phyloP scores from a whole-genome alignment of 2,888 invertebrate genomes.

The Sipunculus nudus region DNA sequence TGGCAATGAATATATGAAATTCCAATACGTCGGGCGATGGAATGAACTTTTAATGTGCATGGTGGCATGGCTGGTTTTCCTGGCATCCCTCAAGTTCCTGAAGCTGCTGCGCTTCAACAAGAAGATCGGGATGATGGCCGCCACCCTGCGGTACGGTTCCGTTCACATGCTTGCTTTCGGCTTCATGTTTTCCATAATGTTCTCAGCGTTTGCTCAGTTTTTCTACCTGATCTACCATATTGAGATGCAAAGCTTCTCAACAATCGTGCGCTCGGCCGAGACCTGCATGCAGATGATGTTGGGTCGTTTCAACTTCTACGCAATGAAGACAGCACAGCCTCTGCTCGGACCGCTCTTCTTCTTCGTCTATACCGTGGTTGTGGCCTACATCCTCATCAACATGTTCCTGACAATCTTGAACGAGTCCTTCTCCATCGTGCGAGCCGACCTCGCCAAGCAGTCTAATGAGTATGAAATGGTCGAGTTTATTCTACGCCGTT shows the following conservation, averaged over 20 bases:
- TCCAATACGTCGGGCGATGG: slow-evolving; percentile 67
- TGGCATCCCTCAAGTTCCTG: slow-evolving; percentile 69
- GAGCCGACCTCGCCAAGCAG: slow-evolving; percentile 51
- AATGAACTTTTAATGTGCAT: slow-evolving; percentile 68
- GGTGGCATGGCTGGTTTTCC: slow-evolving; percentile 68
- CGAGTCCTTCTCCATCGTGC: slow-evolving; percentile 57
- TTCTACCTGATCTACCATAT: slow-evolving; percentile 62
- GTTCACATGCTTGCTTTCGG: slow-evolving; percentile 59
- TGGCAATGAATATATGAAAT: slow-evolving; percentile 63
- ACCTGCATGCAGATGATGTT: slow-evolving; percentile 64
- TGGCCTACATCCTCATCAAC: slow-evolving; percentile 61
- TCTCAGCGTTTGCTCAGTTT: slow-evolving; percentile 63
- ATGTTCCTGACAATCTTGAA: slow-evolving; percentile 64
- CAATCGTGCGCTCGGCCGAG: slow-evolving; percentile 50
- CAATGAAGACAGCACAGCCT: slow-evolving; percentile 53
- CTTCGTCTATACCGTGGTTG: slow-evolving; percentile 53
- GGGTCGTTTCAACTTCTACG: slow-evolving; percentile 64
- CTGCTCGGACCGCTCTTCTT: slow-evolving; percentile 57
- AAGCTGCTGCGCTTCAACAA: slow-evolving; percentile 63
- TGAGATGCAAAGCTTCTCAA: slow-evolving; percentile 42
- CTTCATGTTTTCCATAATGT: slow-evolving; percentile 63
- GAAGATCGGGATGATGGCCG: slow-evolving; percentile 49
- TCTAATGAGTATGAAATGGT: slow-evolving; percentile 63
- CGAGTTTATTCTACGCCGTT: slow-evolving; percentile 50
- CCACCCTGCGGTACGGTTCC: slow-evolving; percentile 55